A percentile compares a stretch with the other conserved stretches of the same genome.
These are phyloP conservation scores for Zaprionus lineosus DNA, from an alignment of 2,888 invertebrate genomes.

Conservation along the genomic window DNA sequence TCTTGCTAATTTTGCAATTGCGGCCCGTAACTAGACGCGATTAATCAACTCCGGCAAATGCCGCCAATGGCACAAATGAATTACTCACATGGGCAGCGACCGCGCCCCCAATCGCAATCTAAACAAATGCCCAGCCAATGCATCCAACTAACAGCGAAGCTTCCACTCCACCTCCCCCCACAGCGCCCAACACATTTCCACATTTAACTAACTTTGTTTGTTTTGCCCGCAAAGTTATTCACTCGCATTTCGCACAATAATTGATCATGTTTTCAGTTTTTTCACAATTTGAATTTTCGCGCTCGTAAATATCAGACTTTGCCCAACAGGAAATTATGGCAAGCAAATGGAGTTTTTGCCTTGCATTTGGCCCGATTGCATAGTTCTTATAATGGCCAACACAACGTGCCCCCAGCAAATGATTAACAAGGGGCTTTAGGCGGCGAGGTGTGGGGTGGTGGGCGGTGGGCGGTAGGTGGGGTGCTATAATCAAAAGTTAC, in stretches of 20 bases:
- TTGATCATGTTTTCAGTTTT: constrained; percentile 68
- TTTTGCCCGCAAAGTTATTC: constrained; percentile 55
- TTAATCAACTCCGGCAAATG: constrained; percentile 53
- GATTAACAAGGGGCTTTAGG: no score
- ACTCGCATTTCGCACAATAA: constrained; percentile 66
- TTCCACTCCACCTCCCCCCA: no score
- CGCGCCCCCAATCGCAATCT: constrained; percentile 44
- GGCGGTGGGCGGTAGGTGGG: no score
- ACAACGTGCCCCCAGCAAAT: no score
- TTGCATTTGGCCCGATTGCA: constrained; percentile 54
- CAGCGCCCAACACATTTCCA: no score
- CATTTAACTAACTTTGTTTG: constrained; percentile 30
- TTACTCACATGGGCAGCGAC: constrained; percentile 50
- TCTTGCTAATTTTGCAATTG: constrained; percentile 70
- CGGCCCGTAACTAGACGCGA: constrained; percentile 68
- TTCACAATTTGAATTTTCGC: constrained; percentile 56
- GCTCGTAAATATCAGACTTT: constrained; percentile 57
- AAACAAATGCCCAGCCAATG: constrained; percentile 54
- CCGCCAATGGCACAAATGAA: constrained; percentile 59
- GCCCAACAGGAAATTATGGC: constrained; percentile 49
- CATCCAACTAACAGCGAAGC: not conserved
- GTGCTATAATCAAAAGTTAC: no score
- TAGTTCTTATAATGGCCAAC: constrained; percentile 21
- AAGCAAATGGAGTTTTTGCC: constrained; percentile 31
- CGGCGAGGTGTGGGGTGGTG: no score